Conservation (phyloP, 2,797 vertebrate species). For the Petrocephalus schoutedeni region DNA sequence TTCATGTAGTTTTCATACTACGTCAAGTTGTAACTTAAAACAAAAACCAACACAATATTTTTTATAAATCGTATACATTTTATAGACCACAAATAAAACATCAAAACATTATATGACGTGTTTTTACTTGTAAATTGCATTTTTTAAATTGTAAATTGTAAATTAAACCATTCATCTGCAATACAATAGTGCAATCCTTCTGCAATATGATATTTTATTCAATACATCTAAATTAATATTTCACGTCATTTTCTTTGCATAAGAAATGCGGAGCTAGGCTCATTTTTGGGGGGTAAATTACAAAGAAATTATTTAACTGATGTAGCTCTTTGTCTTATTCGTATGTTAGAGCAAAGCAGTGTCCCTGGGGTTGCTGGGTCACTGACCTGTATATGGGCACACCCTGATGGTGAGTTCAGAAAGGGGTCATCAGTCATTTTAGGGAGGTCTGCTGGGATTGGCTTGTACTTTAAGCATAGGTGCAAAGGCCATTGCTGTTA, state of each 20-base stretch:
- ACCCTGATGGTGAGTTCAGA: neutral
- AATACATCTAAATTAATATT: neutral
- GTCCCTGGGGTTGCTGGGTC: neutral
- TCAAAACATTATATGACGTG: neutral
- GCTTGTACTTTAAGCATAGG: neutral
- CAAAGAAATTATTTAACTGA: neutral
- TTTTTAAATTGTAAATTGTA: neutral
- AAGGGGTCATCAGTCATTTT: neutral
- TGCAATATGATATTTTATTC: neutral
- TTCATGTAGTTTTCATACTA: neutral
- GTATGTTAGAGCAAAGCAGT: neutral
- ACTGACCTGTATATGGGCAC: neutral
- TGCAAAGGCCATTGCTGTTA: neutral
- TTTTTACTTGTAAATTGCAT: neutral
- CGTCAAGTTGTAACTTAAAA: conserved; percentile 9
- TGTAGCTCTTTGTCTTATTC: neutral
- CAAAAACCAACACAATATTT: neutral
- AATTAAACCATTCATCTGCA: neutral
- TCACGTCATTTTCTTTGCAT: neutral
- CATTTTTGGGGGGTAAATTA: neutral
- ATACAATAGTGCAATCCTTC: neutral
- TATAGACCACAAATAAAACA: neutral
- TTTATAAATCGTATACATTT: neutral
- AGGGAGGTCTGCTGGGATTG: neutral
- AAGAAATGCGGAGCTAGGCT: neutral